Percentiles rank a stretch among this genome's conserved stretches.
Evolutionary conservation across 2,888 invertebrate species (phyloP).

Genomic region (Busseola fusca): DNA sequence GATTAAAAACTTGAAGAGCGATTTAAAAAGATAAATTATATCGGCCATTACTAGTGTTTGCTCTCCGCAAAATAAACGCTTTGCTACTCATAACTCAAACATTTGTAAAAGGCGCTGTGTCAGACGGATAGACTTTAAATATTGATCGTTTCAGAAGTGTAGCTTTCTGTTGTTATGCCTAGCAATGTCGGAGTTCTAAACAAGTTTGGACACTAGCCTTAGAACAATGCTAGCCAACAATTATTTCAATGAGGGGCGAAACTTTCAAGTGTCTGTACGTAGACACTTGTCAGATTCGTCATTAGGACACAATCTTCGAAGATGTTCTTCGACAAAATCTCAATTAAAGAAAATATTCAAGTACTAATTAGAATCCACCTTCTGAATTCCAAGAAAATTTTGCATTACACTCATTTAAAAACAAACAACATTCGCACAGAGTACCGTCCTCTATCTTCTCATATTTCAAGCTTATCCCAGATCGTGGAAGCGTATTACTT

Average conservation of each 20-base stretch:
- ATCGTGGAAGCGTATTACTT: constrained; percentile 43
- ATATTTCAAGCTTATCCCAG: constrained; percentile 47
- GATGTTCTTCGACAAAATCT: background rate
- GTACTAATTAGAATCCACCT: background rate
- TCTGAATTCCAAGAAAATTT: background rate
- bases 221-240: constrained; percentile 25
- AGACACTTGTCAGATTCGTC: background rate
- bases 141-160: constrained; percentile 28
- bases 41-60: constrained; percentile 1
- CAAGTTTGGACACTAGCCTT: constrained; percentile 25
- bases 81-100: constrained; percentile 29
- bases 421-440: constrained; percentile 12
- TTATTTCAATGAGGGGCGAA: constrained; percentile 18
- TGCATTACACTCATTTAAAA: background rate
- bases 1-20: background rate
- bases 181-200: constrained; percentile 11
- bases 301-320: constrained; percentile 15
- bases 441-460: constrained; percentile 8
- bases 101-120: constrained; percentile 35
- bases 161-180: constrained; percentile 13
- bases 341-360: background rate
- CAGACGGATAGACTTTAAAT: constrained; percentile 8
- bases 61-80: constrained; percentile 27
- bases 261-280: background rate
- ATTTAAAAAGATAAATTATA: constrained; percentile 6